These are phyloP conservation scores for Sitta carolinensis DNA, from an alignment of 2,797 vertebrate species.

Conservation along the genomic window DNA sequence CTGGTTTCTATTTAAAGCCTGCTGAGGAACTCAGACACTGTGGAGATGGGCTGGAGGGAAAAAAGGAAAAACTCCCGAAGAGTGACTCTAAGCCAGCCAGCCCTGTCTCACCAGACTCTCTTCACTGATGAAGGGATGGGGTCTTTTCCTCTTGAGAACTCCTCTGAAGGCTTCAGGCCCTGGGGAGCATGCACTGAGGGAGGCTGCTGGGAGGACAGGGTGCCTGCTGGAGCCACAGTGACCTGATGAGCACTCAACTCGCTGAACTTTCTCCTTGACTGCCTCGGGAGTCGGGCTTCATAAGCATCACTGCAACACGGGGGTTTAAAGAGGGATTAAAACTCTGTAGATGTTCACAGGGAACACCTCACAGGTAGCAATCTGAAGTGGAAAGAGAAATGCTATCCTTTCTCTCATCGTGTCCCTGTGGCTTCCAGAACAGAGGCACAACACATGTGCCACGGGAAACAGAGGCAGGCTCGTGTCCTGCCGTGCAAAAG, in stretches of 20 bases:
- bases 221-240: background rate
- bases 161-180: background rate
- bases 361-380: background rate
- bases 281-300: background rate
- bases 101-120: background rate
- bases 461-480: background rate
- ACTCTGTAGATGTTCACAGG: background rate
- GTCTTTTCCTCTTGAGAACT: background rate
- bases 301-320: background rate
- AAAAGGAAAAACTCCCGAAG: background rate
- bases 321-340: background rate
- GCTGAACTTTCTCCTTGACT: background rate
- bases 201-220: background rate
- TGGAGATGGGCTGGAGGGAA: background rate
- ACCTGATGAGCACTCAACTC: accelerated
- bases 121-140: background rate
- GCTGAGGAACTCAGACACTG: background rate
- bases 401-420: accelerated
- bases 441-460: background rate
- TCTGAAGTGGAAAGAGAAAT: background rate
- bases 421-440: accelerated
- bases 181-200: background rate
- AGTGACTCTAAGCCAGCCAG: background rate
- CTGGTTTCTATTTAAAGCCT: background rate
- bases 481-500: background rate